Conservation (phyloP, 2,113 vertebrate species). For the Ailurus styani region DNA sequence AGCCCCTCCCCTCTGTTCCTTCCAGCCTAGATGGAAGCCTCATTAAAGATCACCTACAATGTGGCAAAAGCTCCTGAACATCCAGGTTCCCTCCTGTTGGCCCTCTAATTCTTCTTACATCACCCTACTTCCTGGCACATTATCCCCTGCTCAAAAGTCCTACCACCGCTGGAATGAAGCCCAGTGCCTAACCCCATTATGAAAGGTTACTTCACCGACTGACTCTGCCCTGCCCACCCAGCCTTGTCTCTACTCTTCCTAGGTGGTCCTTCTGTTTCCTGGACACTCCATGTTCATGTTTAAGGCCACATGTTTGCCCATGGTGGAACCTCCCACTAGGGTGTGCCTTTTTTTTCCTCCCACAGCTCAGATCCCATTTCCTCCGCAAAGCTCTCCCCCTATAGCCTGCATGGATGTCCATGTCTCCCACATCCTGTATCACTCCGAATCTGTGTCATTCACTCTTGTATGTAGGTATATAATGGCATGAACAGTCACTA, state of each 20-base stretch:
- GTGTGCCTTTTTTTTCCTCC: neutral
- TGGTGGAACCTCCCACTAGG: neutral
- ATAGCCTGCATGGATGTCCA: neutral
- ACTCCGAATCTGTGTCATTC: neutral
- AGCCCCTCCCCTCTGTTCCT: neutral
- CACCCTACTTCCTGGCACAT: neutral
- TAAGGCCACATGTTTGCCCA: neutral
- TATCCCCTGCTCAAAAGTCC: neutral
- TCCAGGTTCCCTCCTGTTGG: neutral
- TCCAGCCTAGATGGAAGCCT: neutral
- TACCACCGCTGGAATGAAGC: neutral
- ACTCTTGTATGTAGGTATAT: neutral
- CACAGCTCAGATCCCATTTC: neutral
- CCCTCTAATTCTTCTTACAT: neutral
- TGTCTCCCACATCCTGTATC: neutral
- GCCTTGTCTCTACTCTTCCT: neutral
- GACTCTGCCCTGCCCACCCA: neutral
- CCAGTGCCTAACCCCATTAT: neutral
- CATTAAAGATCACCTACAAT: neutral
- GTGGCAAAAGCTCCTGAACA: neutral
- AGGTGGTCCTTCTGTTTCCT: neutral
- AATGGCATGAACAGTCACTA: neutral
- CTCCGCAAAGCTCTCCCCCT: neutral
- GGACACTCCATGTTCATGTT: neutral
- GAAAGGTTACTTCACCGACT: neutral